Base-by-base conservation (phyloP, 2,797 vertebrate species). In the Spinus olivaceus region DNA sequence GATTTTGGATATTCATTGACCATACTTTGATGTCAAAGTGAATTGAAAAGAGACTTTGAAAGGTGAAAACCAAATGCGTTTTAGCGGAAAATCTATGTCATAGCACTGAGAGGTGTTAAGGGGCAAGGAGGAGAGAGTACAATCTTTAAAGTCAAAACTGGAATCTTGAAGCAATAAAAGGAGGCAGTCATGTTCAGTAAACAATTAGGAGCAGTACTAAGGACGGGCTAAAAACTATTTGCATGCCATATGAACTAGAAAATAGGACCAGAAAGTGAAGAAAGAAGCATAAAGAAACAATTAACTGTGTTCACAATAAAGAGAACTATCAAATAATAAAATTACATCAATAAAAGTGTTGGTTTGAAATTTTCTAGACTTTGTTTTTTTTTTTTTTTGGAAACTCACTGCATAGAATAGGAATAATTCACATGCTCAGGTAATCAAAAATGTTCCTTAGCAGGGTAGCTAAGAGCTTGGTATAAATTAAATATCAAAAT, bases 211-310 rank as follows among this genome's bases (percentile, higher is more conserved):
- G 71, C 6, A 44, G 9, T 57, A 94, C 20, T 54, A 78, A 94
- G 92, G 63, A 83, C 50, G 84, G 66, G 41, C 57, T 90, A 73
- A 95, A 96, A 73, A 16, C 22, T 44, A 37, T 91, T 97, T 95
- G 71, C 15, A 90, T 96, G 61, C 33, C 64, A 90, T 86, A 85
- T 60, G 53, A 94, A 89, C 66, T 88, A 57, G 92, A 96, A 97
- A 94, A 97, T 61, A 87, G 53, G 73, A 93, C 49, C 37, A 96
- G 7, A 73, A 91, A 81, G 8, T 54, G 5, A 8, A 78, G 35
- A 54, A 91, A 82, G 30, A 80, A 41, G 30, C 27, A 59, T 56
- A 72, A 95, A 51, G 27, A 88, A 92, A 92, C 3, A 50, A 95
- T 60, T 46, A 67, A 81, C 64, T 74, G 41, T 80, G 50, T 72